phyloP scores from a whole-genome alignment of 2,888 invertebrate species.

The Diogma glabrata region DNA sequence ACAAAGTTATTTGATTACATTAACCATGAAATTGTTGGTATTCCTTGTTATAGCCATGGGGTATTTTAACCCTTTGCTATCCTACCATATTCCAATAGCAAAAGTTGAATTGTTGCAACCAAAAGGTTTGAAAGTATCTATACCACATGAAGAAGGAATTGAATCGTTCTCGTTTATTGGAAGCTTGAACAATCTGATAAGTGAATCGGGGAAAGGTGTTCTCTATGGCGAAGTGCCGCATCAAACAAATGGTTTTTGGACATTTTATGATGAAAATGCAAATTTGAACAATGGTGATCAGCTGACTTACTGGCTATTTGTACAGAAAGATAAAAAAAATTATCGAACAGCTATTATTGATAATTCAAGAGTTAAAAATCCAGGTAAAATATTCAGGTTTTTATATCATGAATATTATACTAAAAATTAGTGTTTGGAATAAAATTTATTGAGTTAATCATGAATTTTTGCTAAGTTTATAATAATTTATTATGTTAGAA shows the following conservation, averaged over 20 bases:
- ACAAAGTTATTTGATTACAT: no score
- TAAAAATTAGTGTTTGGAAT: no score
- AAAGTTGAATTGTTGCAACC: background rate
- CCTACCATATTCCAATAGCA: background rate
- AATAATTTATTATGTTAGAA: no score
- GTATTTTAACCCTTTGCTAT: no score
- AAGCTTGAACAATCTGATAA: background rate
- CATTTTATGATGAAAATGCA: background rate
- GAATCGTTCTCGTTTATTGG: constrained; percentile 7
- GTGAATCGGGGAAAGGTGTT: background rate
- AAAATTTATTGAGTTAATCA: no score
- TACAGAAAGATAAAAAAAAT: background rate
- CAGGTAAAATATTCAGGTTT: no score
- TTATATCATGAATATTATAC: no score
- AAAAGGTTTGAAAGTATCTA: background rate
- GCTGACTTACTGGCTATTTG: constrained; percentile 7
- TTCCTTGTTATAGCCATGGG: no score
- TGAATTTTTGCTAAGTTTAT: no score
- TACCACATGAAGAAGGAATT: background rate
- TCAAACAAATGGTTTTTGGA: background rate
- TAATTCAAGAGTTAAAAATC: no score
- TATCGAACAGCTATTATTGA: constrained; percentile 10
- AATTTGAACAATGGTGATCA: constrained; percentile 2
- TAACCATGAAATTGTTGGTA: no score
- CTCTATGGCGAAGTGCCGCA: background rate